Percentiles rank a stretch among this genome's conserved stretches.
These are phyloP conservation scores for Polypterus senegalus DNA, from an alignment of 2,113 vertebrate species.

Conservation along the genomic window DNA sequence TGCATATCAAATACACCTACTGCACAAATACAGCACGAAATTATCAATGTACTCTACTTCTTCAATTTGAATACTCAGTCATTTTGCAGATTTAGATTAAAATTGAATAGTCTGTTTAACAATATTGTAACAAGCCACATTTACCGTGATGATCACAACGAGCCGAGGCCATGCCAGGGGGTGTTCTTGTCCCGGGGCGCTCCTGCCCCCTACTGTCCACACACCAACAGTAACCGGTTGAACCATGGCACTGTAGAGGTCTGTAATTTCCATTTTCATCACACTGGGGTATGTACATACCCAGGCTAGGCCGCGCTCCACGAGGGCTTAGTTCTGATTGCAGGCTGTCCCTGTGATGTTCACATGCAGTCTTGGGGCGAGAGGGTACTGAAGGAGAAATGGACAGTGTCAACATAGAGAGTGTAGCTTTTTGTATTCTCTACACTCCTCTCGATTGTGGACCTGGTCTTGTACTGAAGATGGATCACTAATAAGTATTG, in stretches of 20 bases:
- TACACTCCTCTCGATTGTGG: no score
- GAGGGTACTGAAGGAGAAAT: neutral
- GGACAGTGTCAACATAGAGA: neutral
- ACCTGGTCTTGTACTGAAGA: no score
- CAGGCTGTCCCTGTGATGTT: conserved; percentile 22
- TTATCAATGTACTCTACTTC: no score
- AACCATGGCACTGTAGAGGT: conserved; percentile 44
- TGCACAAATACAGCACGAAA: no score
- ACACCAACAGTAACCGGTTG: conserved; percentile 47
- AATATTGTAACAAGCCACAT: neutral
- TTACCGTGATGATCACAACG: conserved; percentile 53
- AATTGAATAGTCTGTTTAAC: no score
- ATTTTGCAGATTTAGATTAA: no score
- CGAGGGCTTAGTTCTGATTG: conserved; percentile 21
- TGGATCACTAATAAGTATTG: no score
- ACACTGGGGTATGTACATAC: conserved; percentile 40
- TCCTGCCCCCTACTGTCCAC: conserved; percentile 32
- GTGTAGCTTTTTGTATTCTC: no score
- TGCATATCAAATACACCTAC: no score
- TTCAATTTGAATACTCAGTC: no score
- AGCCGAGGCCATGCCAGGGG: conserved; percentile 29
- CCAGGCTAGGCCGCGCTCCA: conserved; percentile 12
- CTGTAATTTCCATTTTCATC: conserved; percentile 38
- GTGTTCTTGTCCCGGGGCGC: conserved; percentile 38
- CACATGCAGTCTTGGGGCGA: conserved; percentile 26